Conservation (phyloP, 2,797 vertebrate species). For the Crotalus adamanteus region DNA sequence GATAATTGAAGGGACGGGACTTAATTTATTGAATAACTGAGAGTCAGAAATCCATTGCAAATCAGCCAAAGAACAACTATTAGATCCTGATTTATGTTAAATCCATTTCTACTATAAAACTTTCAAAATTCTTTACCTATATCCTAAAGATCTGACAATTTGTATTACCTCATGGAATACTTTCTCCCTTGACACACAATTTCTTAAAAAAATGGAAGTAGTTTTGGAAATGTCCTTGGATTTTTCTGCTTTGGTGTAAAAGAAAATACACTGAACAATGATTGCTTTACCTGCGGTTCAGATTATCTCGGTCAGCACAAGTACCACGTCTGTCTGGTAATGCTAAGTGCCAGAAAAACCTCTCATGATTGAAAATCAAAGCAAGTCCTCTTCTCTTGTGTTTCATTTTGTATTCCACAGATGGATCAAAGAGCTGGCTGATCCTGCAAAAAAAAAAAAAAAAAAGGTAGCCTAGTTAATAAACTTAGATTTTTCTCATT, state of each 20-base stretch:
- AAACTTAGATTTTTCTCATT: background rate
- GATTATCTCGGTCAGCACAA: constrained; percentile 75
- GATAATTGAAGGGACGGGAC: background rate
- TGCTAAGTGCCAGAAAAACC: constrained; percentile 81
- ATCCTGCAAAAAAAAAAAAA: constrained; percentile 46
- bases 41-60: background rate
- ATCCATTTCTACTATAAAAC: background rate
- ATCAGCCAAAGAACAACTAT: background rate
- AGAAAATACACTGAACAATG: background rate
- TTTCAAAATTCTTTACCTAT: background rate
- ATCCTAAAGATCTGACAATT: background rate
- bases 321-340: constrained; percentile 79
- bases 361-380: constrained; percentile 93
- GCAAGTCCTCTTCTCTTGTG: constrained; percentile 83
- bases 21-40: background rate
- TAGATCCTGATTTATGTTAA: background rate
- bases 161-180: background rate
- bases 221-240: background rate
- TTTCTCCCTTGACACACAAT: background rate
- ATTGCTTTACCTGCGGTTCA: constrained; percentile 76
- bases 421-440: constrained; percentile 74
- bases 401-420: constrained; percentile 85
- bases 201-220: background rate
- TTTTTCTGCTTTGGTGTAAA: background rate
- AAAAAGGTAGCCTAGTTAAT: constrained; percentile 10